A percentile compares a stretch with the other conserved stretches of the same genome.
phyloP scores from a whole-genome alignment of 2,113 vertebrate species.

The Stigmatopora nigra region DNA sequence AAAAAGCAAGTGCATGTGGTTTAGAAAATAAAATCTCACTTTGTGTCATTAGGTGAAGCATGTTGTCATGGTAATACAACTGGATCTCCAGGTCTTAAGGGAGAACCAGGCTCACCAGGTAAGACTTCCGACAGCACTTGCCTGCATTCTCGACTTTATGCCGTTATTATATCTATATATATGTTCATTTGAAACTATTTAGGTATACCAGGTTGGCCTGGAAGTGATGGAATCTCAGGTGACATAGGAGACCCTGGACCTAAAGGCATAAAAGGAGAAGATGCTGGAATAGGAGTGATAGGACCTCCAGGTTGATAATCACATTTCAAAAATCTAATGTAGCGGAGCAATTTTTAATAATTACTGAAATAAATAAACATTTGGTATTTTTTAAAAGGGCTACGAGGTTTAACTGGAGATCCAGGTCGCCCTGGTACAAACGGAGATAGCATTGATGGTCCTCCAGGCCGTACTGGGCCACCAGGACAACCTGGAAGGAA shows the following conservation, averaged over 20 bases:
- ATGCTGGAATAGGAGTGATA: background rate
- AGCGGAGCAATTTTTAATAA: background rate
- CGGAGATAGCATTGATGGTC: constrained; percentile 30
- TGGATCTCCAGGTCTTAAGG: constrained; percentile 44
- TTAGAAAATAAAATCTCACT: background rate
- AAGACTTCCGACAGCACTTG: background rate
- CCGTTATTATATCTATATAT: background rate
- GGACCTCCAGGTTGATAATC: constrained; percentile 63
- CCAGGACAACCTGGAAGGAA: constrained; percentile 41
- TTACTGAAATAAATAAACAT: too few species aligned
- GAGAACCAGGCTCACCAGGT: constrained; percentile 50
- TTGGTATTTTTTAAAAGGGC: constrained; percentile 55
- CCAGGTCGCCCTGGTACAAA: constrained; percentile 36
- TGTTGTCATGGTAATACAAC: constrained; percentile 27
- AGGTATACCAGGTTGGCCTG: constrained; percentile 41
- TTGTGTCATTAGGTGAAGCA: constrained; percentile 44
- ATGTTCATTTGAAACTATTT: background rate
- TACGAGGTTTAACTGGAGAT: constrained; percentile 40
- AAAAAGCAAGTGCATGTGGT: background rate
- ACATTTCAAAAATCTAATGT: background rate
- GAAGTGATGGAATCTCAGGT: constrained; percentile 20
- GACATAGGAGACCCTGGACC: constrained; percentile 33
- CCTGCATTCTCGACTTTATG: background rate
- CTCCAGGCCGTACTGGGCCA: constrained; percentile 37
- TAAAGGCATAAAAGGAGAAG: constrained; percentile 50